Percentiles rank a stretch among this genome's conserved stretches.
Conservation (phyloP, 2,888 invertebrate species). For the Ophioninae sp. region DNA sequence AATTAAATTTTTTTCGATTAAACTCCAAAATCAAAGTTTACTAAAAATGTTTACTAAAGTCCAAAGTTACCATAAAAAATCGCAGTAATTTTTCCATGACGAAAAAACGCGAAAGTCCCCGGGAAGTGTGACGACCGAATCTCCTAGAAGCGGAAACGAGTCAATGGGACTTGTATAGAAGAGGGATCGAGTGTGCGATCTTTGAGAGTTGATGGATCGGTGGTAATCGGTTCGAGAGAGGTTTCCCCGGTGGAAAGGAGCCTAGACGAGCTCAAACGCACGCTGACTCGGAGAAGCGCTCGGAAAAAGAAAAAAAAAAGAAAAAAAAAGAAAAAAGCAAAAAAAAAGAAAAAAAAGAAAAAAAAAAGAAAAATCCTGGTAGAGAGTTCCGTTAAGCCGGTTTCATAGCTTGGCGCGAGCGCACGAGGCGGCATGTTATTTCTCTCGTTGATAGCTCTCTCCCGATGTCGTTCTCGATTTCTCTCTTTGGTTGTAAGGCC, state of each 20-base stretch:
- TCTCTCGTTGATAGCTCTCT: conserved; percentile 55
- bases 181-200: neutral
- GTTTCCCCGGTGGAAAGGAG: conserved; percentile 31
- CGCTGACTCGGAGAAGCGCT: conserved; percentile 21
- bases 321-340: conserved; percentile 20
- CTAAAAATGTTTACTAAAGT: too few species aligned
- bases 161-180: neutral
- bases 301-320: conserved; percentile 30
- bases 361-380: conserved; percentile 30
- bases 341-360: conserved; percentile 17
- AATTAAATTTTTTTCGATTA: too few species aligned
- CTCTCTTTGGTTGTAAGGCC: conserved; percentile 61
- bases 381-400: conserved; percentile 65
- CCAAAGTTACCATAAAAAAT: neutral
- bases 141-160: neutral
- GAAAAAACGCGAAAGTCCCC: neutral
- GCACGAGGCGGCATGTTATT: conserved; percentile 46
- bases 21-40: too few species aligned
- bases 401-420: conserved; percentile 57
- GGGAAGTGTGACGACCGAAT: neutral
- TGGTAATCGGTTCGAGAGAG: neutral
- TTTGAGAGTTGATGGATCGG: neutral
- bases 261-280: conserved; percentile 23
- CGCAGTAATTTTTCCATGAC: neutral
- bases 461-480: conserved; percentile 47